Evolutionary conservation across 2,888 invertebrate species (phyloP).

Genomic region (Dicyrtomina minuta): DNA sequence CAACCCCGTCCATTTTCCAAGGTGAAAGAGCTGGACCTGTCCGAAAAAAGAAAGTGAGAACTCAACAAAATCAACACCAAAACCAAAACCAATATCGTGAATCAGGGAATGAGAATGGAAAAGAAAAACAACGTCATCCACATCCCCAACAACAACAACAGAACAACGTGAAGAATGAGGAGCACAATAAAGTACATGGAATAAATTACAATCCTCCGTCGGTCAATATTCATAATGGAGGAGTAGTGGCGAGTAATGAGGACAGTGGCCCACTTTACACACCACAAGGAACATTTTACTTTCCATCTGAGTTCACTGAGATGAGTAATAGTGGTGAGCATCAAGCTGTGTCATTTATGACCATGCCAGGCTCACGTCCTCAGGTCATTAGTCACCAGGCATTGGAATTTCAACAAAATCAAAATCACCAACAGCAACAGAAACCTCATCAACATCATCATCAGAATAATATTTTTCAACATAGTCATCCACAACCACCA

Average conservation of each 20-base stretch:
- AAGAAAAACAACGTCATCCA: conserved; percentile 7
- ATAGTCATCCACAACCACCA: not conserved
- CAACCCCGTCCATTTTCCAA: too few species aligned
- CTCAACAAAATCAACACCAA: too few species aligned
- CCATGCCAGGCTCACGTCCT: conserved; percentile 26
- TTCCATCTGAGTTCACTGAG: conserved; percentile 28
- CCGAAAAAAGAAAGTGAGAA: too few species aligned
- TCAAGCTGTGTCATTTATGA: conserved; percentile 28
- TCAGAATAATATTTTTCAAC: not conserved
- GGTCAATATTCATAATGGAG: too few species aligned
- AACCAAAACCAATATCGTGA: too few species aligned
- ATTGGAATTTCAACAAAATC: conserved; percentile 15
- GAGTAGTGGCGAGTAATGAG: not conserved
- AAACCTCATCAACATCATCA: conserved; percentile 1
- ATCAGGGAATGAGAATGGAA: too few species aligned
- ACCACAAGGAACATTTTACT: conserved; percentile 20
- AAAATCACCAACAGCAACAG: not conserved
- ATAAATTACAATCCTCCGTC: too few species aligned
- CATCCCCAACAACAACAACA: conserved; percentile 20
- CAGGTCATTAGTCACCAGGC: conserved; percentile 13
- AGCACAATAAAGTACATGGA: too few species aligned
- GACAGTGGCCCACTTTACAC: not conserved
- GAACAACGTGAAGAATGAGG: not conserved
- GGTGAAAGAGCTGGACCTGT: too few species aligned
- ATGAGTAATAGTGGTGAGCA: conserved; percentile 4